Base-by-base conservation (phyloP, 2,113 vertebrate species). In the Montifringilla adamsi region DNA sequence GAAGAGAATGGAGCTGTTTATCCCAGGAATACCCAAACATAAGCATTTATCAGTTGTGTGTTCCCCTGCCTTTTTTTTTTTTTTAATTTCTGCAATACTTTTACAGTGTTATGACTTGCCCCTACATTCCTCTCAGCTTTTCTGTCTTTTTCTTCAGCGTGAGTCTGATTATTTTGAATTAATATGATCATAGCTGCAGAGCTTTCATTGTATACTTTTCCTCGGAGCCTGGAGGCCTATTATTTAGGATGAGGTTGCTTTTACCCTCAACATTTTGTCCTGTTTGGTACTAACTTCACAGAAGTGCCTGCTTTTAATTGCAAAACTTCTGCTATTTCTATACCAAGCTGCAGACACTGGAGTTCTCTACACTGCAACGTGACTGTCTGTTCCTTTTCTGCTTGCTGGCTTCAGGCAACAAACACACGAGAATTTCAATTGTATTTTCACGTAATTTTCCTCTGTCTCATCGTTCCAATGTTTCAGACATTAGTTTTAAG, bases 331-430 rank as follows among this genome's bases (percentile, higher is more conserved):
- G 30, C 21, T 79, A 60, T 85, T 89, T 82, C 84, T 89, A 55
- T 64, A 76, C 35, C 56, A 84, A 76, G 27, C 17, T 82, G 49
- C 52, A 94, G 66, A 89, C 35, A 60, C 28, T 70, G 55, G 30
- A 70, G 24, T 73, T 90, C n/a, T 85, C 22, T 75, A 18, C 30
- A 50, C 52, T 95, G 74, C 70, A 94, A 87, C 1, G 3, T 95
- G 85, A 87, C 74, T 85, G 49, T 84, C 74, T 94, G 56, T 91
- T 93, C 92, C 53, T 83, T 53, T 72, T 94, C 77, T 93, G 47
- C 66, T 87, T 37, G n/a, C 81, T 93, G 75, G 62, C 79, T 96
- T 91, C 66, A 90, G 85, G 66, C 78, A 94, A 77, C 26, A 89
- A 91, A 79, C 14, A 55, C 41, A 80, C 0, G 4, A 89, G 74